Conservation (phyloP, 2,113 vertebrate species). For the Myotis lucifugus region DNA sequence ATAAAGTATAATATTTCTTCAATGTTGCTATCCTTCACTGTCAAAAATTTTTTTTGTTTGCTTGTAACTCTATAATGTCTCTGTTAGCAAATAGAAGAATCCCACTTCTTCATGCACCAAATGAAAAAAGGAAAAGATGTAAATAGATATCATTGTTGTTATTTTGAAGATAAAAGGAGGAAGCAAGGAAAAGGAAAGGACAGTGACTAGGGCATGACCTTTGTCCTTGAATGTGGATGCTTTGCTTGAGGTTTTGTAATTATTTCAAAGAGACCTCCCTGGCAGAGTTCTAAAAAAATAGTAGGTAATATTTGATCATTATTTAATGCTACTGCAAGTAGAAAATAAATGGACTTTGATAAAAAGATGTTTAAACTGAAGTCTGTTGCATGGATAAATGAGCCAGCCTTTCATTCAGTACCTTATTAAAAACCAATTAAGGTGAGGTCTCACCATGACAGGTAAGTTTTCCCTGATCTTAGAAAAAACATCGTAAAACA, state of each 20-base stretch:
- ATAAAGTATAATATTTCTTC: not conserved
- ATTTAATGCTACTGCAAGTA: not conserved
- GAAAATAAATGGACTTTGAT: not conserved
- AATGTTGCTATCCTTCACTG: not conserved
- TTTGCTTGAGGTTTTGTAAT: not conserved
- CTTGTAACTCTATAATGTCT: not conserved
- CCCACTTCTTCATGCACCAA: not conserved
- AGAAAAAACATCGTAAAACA: not conserved
- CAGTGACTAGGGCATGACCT: not conserved
- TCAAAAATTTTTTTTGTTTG: not conserved
- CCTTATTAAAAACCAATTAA: not conserved
- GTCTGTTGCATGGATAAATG: not conserved
- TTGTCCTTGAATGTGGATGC: not conserved
- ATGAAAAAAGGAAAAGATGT: not conserved
- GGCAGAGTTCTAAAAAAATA: not conserved
- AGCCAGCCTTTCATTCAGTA: not conserved
- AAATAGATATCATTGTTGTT: not conserved
- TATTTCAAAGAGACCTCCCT: not conserved
- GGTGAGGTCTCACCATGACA: not conserved
- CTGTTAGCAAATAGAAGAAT: not conserved
- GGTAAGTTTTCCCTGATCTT: not conserved
- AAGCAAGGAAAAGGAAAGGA: not conserved
- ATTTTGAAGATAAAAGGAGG: constrained; percentile 25
- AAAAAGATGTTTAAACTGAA: not conserved
- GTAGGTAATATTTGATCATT: not conserved